Evolutionary conservation across 2,797 vertebrate species (phyloP).

Genomic region (Eulemur mongoz): DNA sequence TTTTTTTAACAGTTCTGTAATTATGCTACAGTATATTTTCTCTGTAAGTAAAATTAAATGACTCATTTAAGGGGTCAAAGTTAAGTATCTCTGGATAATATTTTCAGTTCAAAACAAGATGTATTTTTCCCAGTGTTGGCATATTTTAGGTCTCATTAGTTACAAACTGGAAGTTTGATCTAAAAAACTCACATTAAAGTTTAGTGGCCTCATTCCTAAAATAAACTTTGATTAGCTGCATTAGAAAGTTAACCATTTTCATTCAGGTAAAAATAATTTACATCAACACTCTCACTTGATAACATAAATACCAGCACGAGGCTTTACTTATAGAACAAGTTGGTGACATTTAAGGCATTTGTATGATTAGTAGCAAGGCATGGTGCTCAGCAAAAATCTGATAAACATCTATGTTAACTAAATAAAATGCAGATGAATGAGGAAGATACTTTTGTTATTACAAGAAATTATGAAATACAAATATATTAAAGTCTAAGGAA

Average conservation of each 20-base stretch:
- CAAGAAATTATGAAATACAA: background rate
- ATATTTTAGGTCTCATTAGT: background rate
- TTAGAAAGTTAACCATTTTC: constrained; percentile 11
- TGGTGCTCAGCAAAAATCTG: background rate
- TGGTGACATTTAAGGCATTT: constrained; percentile 8
- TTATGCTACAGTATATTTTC: background rate
- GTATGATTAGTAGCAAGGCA: background rate
- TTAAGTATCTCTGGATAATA: background rate
- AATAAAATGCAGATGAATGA: background rate
- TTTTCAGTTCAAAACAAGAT: constrained; percentile 21
- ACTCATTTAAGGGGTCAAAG: background rate
- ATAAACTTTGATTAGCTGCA: background rate
- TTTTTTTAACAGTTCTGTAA: background rate
- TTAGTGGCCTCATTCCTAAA: constrained; percentile 11
- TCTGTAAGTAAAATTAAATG: constrained; percentile 40
- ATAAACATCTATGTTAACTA: background rate
- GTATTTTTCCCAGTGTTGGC: background rate
- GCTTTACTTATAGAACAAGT: background rate
- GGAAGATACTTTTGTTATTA: background rate
- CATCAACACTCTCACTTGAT: background rate
- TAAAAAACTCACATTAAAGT: background rate
- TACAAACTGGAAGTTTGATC: constrained; percentile 20
- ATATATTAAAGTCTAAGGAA: background rate
- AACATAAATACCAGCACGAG: background rate
- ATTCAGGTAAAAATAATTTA: background rate